phyloP scores from a whole-genome alignment of 2,888 invertebrate species.

The Dendrolimus houi region DNA sequence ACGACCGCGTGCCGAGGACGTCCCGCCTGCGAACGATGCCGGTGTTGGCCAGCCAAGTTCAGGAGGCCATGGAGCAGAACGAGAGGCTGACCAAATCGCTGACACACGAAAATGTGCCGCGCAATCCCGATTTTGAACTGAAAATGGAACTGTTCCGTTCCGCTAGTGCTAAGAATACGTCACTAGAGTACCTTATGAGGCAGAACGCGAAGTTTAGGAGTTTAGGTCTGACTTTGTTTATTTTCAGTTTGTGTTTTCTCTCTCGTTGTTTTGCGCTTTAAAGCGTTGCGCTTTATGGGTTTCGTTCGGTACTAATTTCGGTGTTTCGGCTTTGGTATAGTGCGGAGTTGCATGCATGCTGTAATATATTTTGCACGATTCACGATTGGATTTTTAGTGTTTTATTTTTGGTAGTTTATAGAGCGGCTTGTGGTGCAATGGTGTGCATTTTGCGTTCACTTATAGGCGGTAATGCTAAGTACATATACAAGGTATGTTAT shows the following conservation, averaged over 20 bases:
- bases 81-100: slow-evolving; percentile 72
- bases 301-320: slow-evolving; percentile 14
- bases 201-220: slow-evolving; percentile 71
- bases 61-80: slow-evolving; percentile 77
- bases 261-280: slow-evolving; percentile 21
- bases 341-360: neutral
- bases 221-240: slow-evolving; percentile 65
- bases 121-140: slow-evolving; percentile 57
- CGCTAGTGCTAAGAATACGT: slow-evolving; percentile 68
- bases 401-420: slow-evolving; percentile 19
- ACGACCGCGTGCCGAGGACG: slow-evolving; percentile 47
- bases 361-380: neutral
- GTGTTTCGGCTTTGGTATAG: slow-evolving; percentile 9
- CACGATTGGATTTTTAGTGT: neutral
- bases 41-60: slow-evolving; percentile 82
- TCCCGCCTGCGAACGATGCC: slow-evolving; percentile 84
- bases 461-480: too few species aligned
- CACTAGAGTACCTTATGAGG: slow-evolving; percentile 66
- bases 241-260: slow-evolving; percentile 29
- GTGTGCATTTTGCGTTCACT: too few species aligned
- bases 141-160: slow-evolving; percentile 72
- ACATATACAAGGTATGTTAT: too few species aligned
- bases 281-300: slow-evolving; percentile 26
- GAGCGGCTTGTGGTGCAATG: slow-evolving; percentile 14
- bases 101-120: slow-evolving; percentile 61